Conservation (phyloP, 2,797 vertebrate genomes). For the Fratercula arctica region DNA sequence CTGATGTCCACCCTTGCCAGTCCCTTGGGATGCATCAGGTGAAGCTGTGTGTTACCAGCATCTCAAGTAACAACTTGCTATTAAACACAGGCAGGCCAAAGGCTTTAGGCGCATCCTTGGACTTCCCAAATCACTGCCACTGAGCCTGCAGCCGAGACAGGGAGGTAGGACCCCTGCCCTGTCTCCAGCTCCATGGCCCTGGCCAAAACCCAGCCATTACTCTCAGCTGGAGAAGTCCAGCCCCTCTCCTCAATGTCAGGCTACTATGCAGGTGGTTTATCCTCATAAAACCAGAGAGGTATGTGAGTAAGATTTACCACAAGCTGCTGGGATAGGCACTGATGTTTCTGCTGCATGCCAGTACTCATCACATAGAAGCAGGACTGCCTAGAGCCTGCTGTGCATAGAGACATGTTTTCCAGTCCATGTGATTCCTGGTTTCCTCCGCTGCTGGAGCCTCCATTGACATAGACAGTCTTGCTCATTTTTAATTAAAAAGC, state of each 20-base stretch:
- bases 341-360: not conserved
- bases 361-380: not conserved
- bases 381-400: not conserved
- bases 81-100: not conserved
- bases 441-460: not conserved
- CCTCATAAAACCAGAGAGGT: not conserved
- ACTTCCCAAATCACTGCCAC: rapidly evolving
- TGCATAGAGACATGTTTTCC: not conserved
- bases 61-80: not conserved
- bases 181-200: not conserved
- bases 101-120: not conserved
- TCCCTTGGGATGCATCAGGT: not conserved
- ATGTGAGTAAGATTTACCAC: not conserved
- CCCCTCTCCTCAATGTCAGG: not conserved
- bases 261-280: not conserved
- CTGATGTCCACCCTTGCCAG: not conserved
- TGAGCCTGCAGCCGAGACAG: not conserved
- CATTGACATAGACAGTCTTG: rapidly evolving
- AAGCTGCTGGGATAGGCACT: not conserved
- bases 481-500: not conserved
- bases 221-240: not conserved
- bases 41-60: not conserved
- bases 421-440: not conserved
- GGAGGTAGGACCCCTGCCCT: not conserved
- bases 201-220: not conserved